Evolutionary conservation across 2,113 vertebrate species (phyloP).

Genomic region (Pelusios castaneus): DNA sequence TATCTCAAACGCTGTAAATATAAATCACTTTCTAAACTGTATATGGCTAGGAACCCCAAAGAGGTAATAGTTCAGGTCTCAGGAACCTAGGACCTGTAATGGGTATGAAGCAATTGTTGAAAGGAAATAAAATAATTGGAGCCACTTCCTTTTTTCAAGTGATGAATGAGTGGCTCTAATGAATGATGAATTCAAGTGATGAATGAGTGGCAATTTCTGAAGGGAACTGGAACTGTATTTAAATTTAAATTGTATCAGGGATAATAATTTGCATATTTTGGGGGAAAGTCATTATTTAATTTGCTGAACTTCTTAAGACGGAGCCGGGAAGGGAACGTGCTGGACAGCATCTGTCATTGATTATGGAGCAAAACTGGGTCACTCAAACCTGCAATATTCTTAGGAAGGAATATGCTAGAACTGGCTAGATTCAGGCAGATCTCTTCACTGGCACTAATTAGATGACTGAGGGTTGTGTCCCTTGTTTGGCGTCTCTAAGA

Average conservation of each 20-base stretch:
- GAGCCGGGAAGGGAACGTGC: neutral
- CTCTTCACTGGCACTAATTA: neutral
- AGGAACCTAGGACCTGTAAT: neutral
- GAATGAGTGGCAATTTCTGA: neutral
- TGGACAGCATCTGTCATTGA: neutral
- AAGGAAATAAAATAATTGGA: neutral
- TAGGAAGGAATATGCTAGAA: neutral
- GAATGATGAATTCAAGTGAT: rapidly evolving
- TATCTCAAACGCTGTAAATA: neutral
- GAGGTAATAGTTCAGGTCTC: neutral
- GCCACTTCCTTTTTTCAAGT: rapidly evolving
- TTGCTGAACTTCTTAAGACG: neutral
- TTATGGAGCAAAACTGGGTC: neutral
- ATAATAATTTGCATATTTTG: neutral
- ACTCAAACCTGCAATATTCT: neutral
- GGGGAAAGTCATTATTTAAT: neutral
- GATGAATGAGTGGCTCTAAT: neutral
- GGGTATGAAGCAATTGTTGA: neutral
- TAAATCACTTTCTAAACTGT: neutral
- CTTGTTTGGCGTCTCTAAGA: neutral
- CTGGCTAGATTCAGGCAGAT: neutral
- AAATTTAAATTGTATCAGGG: neutral
- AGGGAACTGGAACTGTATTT: neutral
- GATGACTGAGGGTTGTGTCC: neutral
- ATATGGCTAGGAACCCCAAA: neutral